A percentile compares a stretch with the other conserved stretches of the same genome.
Conservation (phyloP, 2,888 invertebrate genomes). For the Exocentrus adspersus region DNA sequence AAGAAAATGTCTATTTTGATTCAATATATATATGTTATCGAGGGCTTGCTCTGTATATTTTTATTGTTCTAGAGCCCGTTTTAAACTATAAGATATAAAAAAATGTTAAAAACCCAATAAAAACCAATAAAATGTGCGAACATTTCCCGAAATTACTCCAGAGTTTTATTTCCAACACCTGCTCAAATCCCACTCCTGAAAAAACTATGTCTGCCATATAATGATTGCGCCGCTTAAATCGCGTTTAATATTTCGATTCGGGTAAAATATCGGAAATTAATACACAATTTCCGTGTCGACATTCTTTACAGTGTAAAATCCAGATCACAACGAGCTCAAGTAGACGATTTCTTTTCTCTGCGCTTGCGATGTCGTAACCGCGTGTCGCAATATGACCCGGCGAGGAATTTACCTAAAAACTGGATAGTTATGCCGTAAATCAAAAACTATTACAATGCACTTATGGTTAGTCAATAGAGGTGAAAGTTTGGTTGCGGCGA, state of each 20-base stretch:
- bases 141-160: slow-evolving; percentile 37
- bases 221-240: no score
- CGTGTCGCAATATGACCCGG: slow-evolving; percentile 8
- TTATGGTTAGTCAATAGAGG: slow-evolving; percentile 11
- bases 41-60: slow-evolving; percentile 62
- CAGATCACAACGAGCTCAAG: background rate
- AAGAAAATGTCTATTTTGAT: slow-evolving; percentile 53
- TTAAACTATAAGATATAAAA: slow-evolving; percentile 52
- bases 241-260: no score
- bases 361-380: no score
- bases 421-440: slow-evolving; percentile 13
- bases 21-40: slow-evolving; percentile 61
- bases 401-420: slow-evolving; percentile 15
- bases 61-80: slow-evolving; percentile 61
- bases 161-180: slow-evolving; percentile 1
- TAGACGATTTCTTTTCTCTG: no score
- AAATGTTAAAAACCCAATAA: slow-evolving; percentile 60
- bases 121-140: slow-evolving; percentile 55
- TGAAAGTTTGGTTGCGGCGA: slow-evolving; percentile 10
- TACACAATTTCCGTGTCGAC: background rate
- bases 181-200: background rate
- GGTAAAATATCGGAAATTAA: background rate
- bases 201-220: no score
- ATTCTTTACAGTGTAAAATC: background rate
- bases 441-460: slow-evolving; percentile 11